These are phyloP conservation scores for Diploscapter pachys DNA, from an alignment of 1,140 invertebrate species.

Conservation along the genomic window DNA sequence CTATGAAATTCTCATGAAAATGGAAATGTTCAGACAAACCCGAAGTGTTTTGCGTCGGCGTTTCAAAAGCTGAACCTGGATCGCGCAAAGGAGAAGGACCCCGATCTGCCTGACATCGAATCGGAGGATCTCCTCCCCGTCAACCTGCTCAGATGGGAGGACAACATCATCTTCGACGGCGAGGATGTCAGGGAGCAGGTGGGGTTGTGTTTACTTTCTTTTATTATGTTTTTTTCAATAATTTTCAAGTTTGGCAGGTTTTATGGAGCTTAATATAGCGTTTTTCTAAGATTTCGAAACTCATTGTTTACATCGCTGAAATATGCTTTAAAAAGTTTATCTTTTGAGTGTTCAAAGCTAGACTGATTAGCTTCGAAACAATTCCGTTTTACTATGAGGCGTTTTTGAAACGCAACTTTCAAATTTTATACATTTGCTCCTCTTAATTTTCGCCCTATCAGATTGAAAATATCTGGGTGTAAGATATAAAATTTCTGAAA, in stretches of 20 bases:
- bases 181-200: conserved; percentile 72
- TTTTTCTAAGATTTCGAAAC: no score
- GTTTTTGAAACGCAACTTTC: no score
- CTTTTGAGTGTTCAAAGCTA: background rate
- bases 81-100: background rate
- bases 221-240: background rate
- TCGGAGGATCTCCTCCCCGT: conserved; percentile 48
- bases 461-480: background rate
- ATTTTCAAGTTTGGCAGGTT: no score
- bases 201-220: background rate
- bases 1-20: conserved; percentile 1
- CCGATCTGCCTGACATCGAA: conserved; percentile 12
- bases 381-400: no score
- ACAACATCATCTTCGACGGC: conserved; percentile 95
- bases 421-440: no score
- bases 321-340: background rate
- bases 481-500: background rate
- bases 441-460: no score
- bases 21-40: background rate
- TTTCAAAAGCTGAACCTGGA: background rate
- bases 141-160: conserved; percentile 78
- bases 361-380: no score
- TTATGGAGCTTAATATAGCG: no score
- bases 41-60: background rate
- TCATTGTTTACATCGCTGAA: no score